Percentiles rank a stretch among this genome's conserved stretches.
phyloP scores from a whole-genome alignment of 2,888 invertebrate genomes.

The Aproaerema taeniolella region DNA sequence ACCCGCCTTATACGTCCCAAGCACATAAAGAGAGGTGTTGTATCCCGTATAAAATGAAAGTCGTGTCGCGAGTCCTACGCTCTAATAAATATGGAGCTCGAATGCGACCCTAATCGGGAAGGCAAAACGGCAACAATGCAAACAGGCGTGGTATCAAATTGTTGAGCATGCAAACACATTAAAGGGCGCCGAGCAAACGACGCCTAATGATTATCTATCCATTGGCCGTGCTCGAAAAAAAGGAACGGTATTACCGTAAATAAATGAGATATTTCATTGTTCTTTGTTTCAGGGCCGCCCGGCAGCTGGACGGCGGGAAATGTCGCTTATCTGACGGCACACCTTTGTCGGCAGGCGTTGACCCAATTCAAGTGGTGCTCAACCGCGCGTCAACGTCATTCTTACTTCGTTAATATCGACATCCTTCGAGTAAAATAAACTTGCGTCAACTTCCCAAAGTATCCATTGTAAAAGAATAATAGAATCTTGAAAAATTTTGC shows the following conservation, averaged over 20 bases:
- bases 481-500: not conserved
- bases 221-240: slow-evolving; percentile 45
- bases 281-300: slow-evolving; percentile 64
- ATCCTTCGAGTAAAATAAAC: not conserved
- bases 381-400: slow-evolving; percentile 52
- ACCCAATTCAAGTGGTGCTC: slow-evolving; percentile 68
- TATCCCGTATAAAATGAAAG: slow-evolving; percentile 66
- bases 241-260: slow-evolving; percentile 49
- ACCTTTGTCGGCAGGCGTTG: slow-evolving; percentile 73
- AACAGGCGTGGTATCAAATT: slow-evolving; percentile 71
- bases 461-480: not conserved
- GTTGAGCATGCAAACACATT: slow-evolving; percentile 72
- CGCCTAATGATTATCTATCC: slow-evolving; percentile 68
- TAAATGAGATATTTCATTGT: slow-evolving; percentile 65
- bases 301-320: slow-evolving; percentile 66
- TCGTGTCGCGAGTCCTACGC: slow-evolving; percentile 65
- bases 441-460: too few species aligned
- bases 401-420: slow-evolving; percentile 44
- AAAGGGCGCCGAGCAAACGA: slow-evolving; percentile 62
- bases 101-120: slow-evolving; percentile 72
- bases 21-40: slow-evolving; percentile 42
- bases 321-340: slow-evolving; percentile 70
- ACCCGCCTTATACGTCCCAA: slow-evolving; percentile 37
- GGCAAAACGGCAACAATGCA: slow-evolving; percentile 72
- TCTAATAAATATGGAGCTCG: slow-evolving; percentile 71